Base-by-base conservation (phyloP, 2,797 vertebrate genomes). In the Ataeniobius toweri region DNA sequence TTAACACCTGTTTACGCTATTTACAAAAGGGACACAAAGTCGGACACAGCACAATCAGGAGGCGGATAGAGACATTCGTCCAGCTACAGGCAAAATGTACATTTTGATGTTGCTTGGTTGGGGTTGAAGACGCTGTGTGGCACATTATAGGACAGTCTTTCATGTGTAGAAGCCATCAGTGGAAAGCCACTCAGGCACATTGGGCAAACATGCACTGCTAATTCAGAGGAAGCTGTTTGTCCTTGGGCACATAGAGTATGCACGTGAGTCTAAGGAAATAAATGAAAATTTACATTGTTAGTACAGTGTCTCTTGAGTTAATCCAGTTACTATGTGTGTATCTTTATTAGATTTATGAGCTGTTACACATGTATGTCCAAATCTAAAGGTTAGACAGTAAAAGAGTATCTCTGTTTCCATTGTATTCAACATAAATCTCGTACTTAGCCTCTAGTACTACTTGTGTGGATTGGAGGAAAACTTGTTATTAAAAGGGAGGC, bases 1-100 rank as follows among this genome's bases (percentile, higher is more conserved):
- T 94, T 93, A 92, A 91, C 94, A 95, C 94, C 93, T 95, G 93
- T 93, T 94, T 88, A 91, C 90, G 89, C 84, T 87, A 72, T 89
- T 91, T 89, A 86, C 76, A 79, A 85, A 71, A 83, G 77, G 61
- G 82, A 83, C 82, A 83, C 76, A 83, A 65, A 78, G 83, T 69
- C 73, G 0, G 48, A 67, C 74, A 69, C 69, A 79, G 76, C 79
- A 78, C 59, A 76, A 63, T 77, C 14, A 48, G 44, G 73, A 20
- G 3, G 61, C 50, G n/a, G 85, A 92, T 86, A 74, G 87, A 92
- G 88, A 90, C 83, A 67, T 90, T 78, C 3, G 78, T 86, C 78
- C 79, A 3, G 69, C 65, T 80, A 61, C 67, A 55, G 88, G 80
- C 61, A 65, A 71, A 63, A n/a, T 68, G 70, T 59, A 50, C 59